These are phyloP conservation scores for Pyrgilauda ruficollis DNA, from an alignment of 2,113 vertebrate species.

Conservation along the genomic window DNA sequence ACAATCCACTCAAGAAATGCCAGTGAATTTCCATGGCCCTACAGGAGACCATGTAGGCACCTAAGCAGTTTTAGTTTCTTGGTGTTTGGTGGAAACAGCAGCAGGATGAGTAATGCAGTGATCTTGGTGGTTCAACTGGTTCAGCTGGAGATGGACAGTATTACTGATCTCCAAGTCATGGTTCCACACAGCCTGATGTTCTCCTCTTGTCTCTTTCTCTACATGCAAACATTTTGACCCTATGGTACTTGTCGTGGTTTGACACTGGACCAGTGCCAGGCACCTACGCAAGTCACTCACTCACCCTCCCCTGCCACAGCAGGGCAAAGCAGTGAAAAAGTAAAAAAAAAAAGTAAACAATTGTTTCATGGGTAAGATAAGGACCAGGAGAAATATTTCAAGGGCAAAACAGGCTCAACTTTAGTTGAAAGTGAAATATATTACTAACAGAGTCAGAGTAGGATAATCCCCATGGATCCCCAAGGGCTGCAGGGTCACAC, in stretches of 20 bases:
- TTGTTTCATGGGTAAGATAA: background rate
- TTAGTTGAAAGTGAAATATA: background rate
- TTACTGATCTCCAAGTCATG: background rate
- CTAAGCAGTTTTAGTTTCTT: background rate
- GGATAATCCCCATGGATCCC: background rate
- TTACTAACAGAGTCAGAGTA: background rate
- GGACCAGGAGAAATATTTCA: background rate
- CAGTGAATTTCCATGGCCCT: rapidly evolving
- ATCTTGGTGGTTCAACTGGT: background rate
- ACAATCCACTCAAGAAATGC: background rate
- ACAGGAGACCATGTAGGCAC: rapidly evolving
- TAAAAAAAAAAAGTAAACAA: too few relatives aligned
- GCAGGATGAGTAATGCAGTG: background rate
- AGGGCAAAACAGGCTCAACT: background rate
- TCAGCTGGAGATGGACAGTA: background rate
- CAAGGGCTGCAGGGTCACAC: background rate
- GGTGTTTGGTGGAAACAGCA: background rate
- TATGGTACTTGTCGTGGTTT: background rate
- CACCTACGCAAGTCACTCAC: rapidly evolving
- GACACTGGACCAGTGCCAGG: background rate
- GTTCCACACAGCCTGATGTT: background rate
- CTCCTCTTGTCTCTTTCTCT: background rate
- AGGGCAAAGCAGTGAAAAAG: background rate
- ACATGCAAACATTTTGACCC: background rate
- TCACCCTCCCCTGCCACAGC: background rate